Percentiles rank a stretch among this genome's conserved stretches.
Conservation (phyloP, 1,140 invertebrate species). For the Phocides pigmalion region DNA sequence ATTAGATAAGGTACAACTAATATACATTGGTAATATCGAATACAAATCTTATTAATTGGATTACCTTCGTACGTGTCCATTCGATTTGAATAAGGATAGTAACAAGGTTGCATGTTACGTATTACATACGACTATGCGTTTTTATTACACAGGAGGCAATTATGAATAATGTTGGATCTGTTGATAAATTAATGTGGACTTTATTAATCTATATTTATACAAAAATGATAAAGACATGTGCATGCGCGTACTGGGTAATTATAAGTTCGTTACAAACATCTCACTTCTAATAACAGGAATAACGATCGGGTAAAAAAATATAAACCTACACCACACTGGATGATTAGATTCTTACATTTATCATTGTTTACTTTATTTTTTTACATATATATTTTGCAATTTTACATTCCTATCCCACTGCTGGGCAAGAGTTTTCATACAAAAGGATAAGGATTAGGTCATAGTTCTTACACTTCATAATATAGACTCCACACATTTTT, state of each 20-base stretch:
- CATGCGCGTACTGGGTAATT: conserved; percentile 21
- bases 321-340: no score
- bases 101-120: conserved; percentile 6
- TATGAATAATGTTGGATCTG: conserved; percentile 22
- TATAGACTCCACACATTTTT: no score
- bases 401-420: no score
- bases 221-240: conserved; percentile 25
- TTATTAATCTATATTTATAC: conserved; percentile 27
- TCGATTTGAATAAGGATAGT: conserved; percentile 19
- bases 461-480: no score
- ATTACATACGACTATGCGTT: background rate
- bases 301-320: background rate
- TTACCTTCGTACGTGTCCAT: conserved; percentile 3
- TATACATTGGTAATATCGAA: conserved; percentile 31
- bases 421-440: no score
- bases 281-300: conserved; percentile 6
- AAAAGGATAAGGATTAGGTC: no score
- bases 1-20: conserved; percentile 35
- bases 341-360: no score
- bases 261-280: conserved; percentile 25
- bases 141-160: conserved; percentile 7
- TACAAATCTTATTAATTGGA: conserved; percentile 32
- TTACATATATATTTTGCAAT: no score
- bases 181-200: conserved; percentile 25
- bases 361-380: no score